Percentiles rank a stretch among this genome's conserved stretches.
These are phyloP conservation scores for Capitulum mitella DNA, from an alignment of 2,888 invertebrate species.

Conservation along the genomic window DNA sequence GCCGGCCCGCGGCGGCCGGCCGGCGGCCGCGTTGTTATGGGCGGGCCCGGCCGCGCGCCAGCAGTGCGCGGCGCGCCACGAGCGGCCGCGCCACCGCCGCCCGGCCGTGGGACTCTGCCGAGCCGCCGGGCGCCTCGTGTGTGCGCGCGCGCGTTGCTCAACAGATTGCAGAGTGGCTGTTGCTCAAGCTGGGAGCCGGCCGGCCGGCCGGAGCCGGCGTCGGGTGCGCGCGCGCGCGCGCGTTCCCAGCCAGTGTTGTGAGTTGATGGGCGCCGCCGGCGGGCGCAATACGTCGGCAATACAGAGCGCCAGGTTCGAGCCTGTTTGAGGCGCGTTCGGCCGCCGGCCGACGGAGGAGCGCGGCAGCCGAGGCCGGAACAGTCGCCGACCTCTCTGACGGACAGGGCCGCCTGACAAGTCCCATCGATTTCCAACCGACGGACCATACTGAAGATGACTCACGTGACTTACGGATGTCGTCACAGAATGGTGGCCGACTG, in stretches of 20 bases:
- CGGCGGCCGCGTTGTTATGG: slow-evolving; percentile 11
- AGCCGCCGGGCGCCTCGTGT: slow-evolving; percentile 4
- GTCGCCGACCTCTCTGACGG: no score
- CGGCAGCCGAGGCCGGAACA: no score
- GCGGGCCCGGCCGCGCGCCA: slow-evolving; percentile 1
- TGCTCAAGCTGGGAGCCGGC: slow-evolving; percentile 21
- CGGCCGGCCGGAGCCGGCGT: not conserved
- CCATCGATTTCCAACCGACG: no score
- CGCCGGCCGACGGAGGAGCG: no score
- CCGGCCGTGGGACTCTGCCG: not conserved
- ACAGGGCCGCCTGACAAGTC: no score
- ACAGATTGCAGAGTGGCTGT: slow-evolving; percentile 17
- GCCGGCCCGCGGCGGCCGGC: not conserved
- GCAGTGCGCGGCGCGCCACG: not conserved
- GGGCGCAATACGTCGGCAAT: no score
- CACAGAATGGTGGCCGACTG: no score
- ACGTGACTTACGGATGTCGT: no score
- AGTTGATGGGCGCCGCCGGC: not conserved
- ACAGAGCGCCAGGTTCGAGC: no score
- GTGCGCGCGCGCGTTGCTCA: not conserved
- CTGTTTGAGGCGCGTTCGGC: no score
- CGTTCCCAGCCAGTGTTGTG: not conserved
- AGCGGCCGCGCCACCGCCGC: no score
- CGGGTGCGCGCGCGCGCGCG: not conserved
- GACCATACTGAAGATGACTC: no score